Percentiles rank a stretch among this genome's conserved stretches.
Evolutionary conservation across 2,888 invertebrate genomes (phyloP).

Genomic region (Pemphredon lugubris): DNA sequence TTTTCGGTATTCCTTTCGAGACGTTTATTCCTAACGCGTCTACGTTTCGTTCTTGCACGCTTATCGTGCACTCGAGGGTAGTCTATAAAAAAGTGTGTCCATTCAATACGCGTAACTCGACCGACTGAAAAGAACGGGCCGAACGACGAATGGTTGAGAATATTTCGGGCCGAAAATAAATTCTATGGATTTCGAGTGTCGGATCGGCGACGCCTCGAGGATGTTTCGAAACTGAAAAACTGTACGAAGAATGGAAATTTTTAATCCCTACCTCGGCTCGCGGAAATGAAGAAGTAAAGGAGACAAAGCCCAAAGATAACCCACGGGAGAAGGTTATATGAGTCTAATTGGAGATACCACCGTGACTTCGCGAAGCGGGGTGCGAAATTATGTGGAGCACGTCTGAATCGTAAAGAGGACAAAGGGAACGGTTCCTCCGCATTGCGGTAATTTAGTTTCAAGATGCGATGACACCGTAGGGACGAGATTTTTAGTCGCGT

Average conservation of each 20-base stretch:
- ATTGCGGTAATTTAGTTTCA: conserved; percentile 56
- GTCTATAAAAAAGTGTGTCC: too few species aligned
- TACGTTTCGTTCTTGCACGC: too few species aligned
- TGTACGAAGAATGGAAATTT: not conserved
- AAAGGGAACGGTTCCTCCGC: conserved; percentile 46
- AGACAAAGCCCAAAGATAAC: conserved; percentile 16
- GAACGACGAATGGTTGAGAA: too few species aligned
- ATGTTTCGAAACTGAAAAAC: not conserved
- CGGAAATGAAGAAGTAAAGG: not conserved
- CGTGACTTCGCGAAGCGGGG: conserved; percentile 18
- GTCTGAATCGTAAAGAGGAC: conserved; percentile 50
- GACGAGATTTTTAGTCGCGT: conserved; percentile 3
- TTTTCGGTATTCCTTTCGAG: too few species aligned
- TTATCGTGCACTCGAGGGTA: too few species aligned
- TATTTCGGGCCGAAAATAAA: too few species aligned
- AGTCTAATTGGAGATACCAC: conserved; percentile 44
- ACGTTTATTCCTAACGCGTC: too few species aligned
- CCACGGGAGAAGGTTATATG: not conserved
- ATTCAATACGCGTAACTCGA: too few species aligned
- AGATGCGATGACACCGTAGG: conserved; percentile 5
- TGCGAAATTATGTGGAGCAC: conserved; percentile 51
- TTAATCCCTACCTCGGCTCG: not conserved
- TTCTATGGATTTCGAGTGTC: too few species aligned
- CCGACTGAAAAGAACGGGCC: too few species aligned
- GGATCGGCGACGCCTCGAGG: too few species aligned